Evolutionary conservation across 1,140 invertebrate species (phyloP), one percentile per base, ranked within the genome.

Genomic region (Lepidostoma basale): DNA sequence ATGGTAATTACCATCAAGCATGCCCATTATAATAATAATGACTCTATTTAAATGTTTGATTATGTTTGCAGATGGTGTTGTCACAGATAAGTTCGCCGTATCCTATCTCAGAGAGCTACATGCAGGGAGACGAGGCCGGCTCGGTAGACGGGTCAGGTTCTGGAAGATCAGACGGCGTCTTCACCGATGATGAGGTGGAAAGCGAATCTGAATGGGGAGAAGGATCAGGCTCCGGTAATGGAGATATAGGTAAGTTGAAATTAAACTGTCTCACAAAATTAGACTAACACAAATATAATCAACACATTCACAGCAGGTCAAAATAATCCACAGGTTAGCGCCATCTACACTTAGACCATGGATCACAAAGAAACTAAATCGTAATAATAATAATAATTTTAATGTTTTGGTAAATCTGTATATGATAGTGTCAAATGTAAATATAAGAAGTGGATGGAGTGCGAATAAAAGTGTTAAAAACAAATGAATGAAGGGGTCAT

Each of bases 51-150:
- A 3, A 36, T 36, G 1, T 26, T 62, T 44, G 42, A 9, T 44
- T 56, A 5, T 40, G 33, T 70, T 58, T 52, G 33, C 73, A 83
- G 81, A 68, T 80, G 72, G 75, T 82, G 28, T 74, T 80, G 22
- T 76, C 75, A 4, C 78, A 80, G 66, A 74, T 79, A 1, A 77
- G 75, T 18, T 18, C 23, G 69, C 3, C 47, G 2, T 69, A 68
- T 10, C 76, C 76, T 1, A 22, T 76, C 22, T 77, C 80, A 1
- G 81, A 83, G 39, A 76, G 76, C 1, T 81, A 81, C 74, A 82
- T 83, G 81, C 81, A 80, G 58, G 78, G 81, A 0, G 81, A 83
- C 56, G 81, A 82, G 49, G 81, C 81, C 0, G 79, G 78, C 16
- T 78, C 79, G 25, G 77, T 78, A 3, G 68, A 73, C 3, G 81